Evolutionary conservation across 2,113 vertebrate species (phyloP).

Genomic region (Equus quagga): DNA sequence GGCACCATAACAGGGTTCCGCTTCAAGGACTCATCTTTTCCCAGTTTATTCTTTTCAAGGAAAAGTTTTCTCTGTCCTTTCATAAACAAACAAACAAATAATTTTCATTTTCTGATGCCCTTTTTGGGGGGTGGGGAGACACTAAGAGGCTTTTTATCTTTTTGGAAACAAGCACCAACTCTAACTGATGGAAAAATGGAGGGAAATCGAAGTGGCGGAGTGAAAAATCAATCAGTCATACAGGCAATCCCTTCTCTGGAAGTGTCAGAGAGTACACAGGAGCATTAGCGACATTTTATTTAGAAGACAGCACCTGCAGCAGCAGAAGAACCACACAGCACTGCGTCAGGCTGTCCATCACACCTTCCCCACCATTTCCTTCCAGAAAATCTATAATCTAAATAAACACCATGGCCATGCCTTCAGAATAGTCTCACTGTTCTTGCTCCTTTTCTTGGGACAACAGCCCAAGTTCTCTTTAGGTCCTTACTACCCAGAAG

Average conservation of each 20-base stretch:
- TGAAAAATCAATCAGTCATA: not conserved
- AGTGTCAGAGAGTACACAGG: not conserved
- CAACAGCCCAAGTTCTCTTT: not conserved
- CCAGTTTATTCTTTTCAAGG: slow-evolving; percentile 25
- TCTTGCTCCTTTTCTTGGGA: not conserved
- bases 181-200: not conserved
- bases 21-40: not conserved
- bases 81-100: not conserved
- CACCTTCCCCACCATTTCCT: not conserved
- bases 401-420: not conserved
- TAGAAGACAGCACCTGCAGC: not conserved
- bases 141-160: not conserved
- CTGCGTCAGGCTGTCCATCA: not conserved
- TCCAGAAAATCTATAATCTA: not conserved
- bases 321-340: not conserved
- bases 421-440: not conserved
- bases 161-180: not conserved
- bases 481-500: not conserved
- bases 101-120: not conserved
- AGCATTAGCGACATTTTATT: not conserved
- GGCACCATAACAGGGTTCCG: not conserved
- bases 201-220: not conserved
- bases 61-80: slow-evolving; percentile 17
- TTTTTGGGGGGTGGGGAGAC: not conserved
- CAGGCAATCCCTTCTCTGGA: not conserved